These are phyloP conservation scores for Podiceps cristatus DNA, from an alignment of 2,113 vertebrate species.

Conservation along the genomic window DNA sequence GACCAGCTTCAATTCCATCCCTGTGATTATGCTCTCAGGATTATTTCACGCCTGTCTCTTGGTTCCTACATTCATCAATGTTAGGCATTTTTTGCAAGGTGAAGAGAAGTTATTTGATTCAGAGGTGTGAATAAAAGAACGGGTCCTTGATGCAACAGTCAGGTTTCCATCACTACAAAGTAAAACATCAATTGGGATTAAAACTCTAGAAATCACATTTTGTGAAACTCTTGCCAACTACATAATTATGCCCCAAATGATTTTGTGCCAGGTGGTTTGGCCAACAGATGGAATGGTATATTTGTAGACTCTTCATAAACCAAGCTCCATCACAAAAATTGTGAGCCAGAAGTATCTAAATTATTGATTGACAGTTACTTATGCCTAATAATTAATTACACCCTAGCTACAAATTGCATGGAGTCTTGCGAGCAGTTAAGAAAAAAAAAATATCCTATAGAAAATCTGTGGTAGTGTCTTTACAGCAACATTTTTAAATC, in stretches of 20 bases:
- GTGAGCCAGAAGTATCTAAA: constrained; percentile 56
- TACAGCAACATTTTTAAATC: constrained; percentile 39
- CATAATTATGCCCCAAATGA: constrained; percentile 74
- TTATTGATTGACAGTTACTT: constrained; percentile 69
- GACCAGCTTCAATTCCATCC: not conserved
- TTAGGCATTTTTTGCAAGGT: constrained; percentile 7
- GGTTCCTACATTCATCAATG: not conserved
- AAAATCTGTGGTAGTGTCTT: constrained; percentile 28
- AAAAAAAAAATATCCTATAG: constrained; percentile 11
- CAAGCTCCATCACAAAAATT: constrained; percentile 63
- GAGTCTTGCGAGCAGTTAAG: constrained; percentile 39
- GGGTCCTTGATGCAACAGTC: constrained; percentile 9
- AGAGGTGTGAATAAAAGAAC: not conserved
- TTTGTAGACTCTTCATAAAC: constrained; percentile 65
- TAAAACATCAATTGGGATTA: constrained; percentile 47
- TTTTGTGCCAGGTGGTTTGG: constrained; percentile 69
- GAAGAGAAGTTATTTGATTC: constrained; percentile 30
- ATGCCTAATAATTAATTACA: constrained; percentile 78
- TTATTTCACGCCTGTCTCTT: not conserved
- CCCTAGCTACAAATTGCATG: constrained; percentile 50
- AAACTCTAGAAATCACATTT: constrained; percentile 69
- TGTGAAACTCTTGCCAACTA: constrained; percentile 51
- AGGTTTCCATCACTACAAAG: constrained; percentile 45
- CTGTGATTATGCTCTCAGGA: not conserved
- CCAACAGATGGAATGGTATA: constrained; percentile 76